A percentile compares a stretch with the other conserved stretches of the same genome.
phyloP scores from a whole-genome alignment of 2,113 vertebrate genomes.

The Sterna hirundo region DNA sequence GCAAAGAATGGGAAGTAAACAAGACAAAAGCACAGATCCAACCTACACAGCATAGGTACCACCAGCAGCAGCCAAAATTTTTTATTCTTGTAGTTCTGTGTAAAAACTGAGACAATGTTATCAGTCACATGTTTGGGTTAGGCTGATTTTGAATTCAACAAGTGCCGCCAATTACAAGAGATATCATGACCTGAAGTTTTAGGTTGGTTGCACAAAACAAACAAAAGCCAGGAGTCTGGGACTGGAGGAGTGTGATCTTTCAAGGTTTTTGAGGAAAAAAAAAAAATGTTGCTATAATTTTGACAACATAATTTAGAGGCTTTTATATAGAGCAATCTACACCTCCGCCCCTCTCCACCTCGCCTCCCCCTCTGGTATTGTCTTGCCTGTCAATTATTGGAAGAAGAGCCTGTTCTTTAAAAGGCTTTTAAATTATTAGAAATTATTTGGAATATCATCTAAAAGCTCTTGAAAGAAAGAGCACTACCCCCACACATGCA shows the following conservation, averaged over 20 bases:
- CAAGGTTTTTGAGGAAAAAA: slow-evolving; percentile 31
- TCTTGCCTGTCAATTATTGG: slow-evolving; percentile 75
- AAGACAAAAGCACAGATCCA: neutral
- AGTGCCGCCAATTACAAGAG: slow-evolving; percentile 6
- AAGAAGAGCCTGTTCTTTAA: slow-evolving; percentile 71
- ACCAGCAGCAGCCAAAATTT: neutral
- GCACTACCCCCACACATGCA: slow-evolving; percentile 47
- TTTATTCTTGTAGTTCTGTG: neutral
- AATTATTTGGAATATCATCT: slow-evolving; percentile 74
- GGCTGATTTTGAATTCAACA: slow-evolving; percentile 16
- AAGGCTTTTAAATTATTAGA: slow-evolving; percentile 75
- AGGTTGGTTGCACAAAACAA: slow-evolving; percentile 64
- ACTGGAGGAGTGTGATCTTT: slow-evolving; percentile 55
- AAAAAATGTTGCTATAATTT: slow-evolving; percentile 71
- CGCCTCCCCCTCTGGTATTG: slow-evolving; percentile 66
- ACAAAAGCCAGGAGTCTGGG: slow-evolving; percentile 55
- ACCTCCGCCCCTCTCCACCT: slow-evolving; percentile 71
- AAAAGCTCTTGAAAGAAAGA: slow-evolving; percentile 69
- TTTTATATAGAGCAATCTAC: slow-evolving; percentile 74
- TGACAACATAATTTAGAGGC: slow-evolving; percentile 77
- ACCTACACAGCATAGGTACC: neutral
- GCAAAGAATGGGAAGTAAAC: neutral
- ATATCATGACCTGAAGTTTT: slow-evolving; percentile 42
- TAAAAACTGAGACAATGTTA: neutral
- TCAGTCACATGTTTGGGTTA: neutral